These are phyloP conservation scores for Corythaeola cristata DNA, from an alignment of 2,113 vertebrate species.

Conservation along the genomic window DNA sequence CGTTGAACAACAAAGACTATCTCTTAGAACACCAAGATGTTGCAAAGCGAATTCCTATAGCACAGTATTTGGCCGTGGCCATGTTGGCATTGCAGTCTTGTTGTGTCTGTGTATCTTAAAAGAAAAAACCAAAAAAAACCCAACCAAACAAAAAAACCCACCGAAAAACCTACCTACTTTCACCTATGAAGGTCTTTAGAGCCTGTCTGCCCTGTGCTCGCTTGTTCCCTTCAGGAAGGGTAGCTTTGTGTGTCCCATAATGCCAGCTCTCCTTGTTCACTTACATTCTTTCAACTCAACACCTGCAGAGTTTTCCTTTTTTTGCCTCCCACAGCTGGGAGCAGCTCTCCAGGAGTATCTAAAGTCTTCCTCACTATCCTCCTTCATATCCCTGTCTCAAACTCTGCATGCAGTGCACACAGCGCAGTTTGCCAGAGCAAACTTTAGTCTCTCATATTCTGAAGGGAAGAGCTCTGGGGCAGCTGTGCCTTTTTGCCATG, in stretches of 20 bases:
- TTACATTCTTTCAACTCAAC: neutral
- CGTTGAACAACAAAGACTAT: neutral
- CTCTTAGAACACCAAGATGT: neutral
- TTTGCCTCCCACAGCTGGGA: neutral
- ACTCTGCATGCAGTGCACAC: neutral
- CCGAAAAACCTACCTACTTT: neutral
- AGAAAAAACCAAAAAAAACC: neutral
- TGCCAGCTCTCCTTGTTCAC: neutral
- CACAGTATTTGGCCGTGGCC: accelerated
- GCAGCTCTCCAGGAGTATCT: neutral
- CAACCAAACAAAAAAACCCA: neutral
- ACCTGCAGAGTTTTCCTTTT: neutral
- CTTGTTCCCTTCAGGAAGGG: neutral
- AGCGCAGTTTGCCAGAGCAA: neutral
- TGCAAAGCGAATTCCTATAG: neutral
- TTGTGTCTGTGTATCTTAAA: neutral
- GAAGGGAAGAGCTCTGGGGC: neutral
- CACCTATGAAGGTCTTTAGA: neutral
- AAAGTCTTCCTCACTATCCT: neutral
- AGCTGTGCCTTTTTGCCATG: neutral
- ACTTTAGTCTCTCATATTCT: neutral
- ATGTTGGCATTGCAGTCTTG: neutral
- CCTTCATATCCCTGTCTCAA: neutral
- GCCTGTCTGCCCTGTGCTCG: neutral
- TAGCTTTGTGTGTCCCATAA: neutral